Evolutionary conservation across 2,113 vertebrate species (phyloP), one percentile per base, ranked within the genome.

Genomic region (Oncorhynchus clarkii): DNA sequence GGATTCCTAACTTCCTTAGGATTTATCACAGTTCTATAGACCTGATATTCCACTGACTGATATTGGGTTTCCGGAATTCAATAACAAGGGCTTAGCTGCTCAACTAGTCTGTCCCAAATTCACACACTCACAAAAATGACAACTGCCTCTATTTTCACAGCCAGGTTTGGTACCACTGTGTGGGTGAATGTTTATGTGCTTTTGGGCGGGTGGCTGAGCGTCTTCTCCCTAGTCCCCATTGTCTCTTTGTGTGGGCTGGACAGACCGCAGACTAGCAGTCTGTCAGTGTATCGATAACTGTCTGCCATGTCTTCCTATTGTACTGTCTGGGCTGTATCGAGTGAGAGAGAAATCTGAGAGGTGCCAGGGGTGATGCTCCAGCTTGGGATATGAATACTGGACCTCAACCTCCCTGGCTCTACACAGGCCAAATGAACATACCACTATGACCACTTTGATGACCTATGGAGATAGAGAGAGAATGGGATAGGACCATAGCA

Each of bases 361-460:
- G 60, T 76, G 78, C 59, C 75, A 75, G 79, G 80, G 80, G 75
- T 88, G 81, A 74, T 77, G 54, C 79, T 86, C 71, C 80, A 85
- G 87, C 84, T 88, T 82, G 77, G 54, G 60, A 48, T 75, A 84
- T 85, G 86, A 89, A 84, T 83, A 81, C 80, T 80, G 82, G 85
- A 49, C 66, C 29, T 39, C 57, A 39, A 26, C 11, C n/a, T 11
- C 59, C 39, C 39, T 2, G 39, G 39, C 59, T 11, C 59, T 62
- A 22, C 59, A 9, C 20, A n/a, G 16, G 20, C 54, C 20, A 67
- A 73, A 72, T 76, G 57, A 75, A 74, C 66, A 80, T 73, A 67
- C 16, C 66, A 7, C 26, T 67, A 14, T 18, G 66, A 18, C 26
- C 66, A 29, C 49, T 51, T 16, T 51, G 14, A 14, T 16, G 14